These are phyloP conservation scores for Heliconius congener DNA, from an alignment of 1,140 invertebrate genomes.

Conservation along the genomic window DNA sequence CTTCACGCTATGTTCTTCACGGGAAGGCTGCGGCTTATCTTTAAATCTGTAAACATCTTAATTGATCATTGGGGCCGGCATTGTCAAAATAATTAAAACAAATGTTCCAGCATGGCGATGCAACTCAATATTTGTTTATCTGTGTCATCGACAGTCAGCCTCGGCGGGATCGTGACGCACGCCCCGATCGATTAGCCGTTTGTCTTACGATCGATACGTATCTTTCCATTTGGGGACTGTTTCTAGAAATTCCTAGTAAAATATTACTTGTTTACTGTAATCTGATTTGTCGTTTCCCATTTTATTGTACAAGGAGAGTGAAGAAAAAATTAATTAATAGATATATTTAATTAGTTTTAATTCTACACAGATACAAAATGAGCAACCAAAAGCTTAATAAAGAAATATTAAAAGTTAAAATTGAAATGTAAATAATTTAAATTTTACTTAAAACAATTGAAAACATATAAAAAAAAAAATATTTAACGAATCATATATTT, in stretches of 20 bases:
- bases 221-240: conserved; percentile 27
- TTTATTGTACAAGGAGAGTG: not conserved
- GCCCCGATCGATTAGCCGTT: conserved; percentile 33
- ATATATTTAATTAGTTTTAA: too few species aligned
- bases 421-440: too few species aligned
- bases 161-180: conserved; percentile 37
- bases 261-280: conserved; percentile 3
- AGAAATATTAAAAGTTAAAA: too few species aligned
- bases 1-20: conserved; percentile 4
- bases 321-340: not conserved
- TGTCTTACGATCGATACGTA: conserved; percentile 27
- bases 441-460: not conserved
- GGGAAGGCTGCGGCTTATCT: not conserved
- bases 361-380: too few species aligned
- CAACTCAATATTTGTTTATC: conserved; percentile 39
- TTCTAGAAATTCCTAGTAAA: conserved; percentile 21
- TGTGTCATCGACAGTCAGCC: conserved; percentile 26
- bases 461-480: not conserved
- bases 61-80: conserved; percentile 17
- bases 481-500: not conserved
- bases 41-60: conserved; percentile 12
- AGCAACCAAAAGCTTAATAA: too few species aligned
- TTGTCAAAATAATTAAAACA: conserved; percentile 38
- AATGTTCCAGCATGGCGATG: conserved; percentile 22
- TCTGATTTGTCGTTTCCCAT: not conserved